These are phyloP conservation scores for Microcebus griseorufus DNA, from an alignment of 2,113 vertebrate species.

Conservation along the genomic window DNA sequence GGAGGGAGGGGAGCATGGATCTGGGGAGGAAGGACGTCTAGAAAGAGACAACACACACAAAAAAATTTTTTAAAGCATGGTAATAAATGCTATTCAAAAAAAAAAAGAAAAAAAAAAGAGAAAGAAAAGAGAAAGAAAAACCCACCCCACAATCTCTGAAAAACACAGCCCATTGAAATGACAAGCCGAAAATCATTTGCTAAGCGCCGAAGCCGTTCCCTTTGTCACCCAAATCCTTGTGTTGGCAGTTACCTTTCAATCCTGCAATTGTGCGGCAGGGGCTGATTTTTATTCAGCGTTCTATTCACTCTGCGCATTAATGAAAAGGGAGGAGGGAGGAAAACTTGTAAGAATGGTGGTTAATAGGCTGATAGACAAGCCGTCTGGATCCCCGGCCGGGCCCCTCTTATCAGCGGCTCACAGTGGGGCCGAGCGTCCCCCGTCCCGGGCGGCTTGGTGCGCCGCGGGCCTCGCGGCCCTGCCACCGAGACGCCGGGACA, in stretches of 20 bases:
- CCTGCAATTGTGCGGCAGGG: slow-evolving; percentile 90
- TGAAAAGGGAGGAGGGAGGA: slow-evolving; percentile 83
- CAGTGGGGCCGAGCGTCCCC: slow-evolving; percentile 85
- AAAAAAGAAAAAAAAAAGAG: slow-evolving; percentile 31
- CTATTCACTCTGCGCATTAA: slow-evolving; percentile 91
- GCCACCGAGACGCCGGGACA: background rate
- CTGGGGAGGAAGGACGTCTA: slow-evolving; percentile 81
- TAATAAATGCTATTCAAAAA: slow-evolving; percentile 91
- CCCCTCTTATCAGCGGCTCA: slow-evolving; percentile 90
- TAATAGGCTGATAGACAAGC: slow-evolving; percentile 92
- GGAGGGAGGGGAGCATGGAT: slow-evolving; percentile 62
- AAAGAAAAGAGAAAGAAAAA: slow-evolving; percentile 60
- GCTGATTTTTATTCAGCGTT: slow-evolving; percentile 92
- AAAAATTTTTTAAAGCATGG: slow-evolving; percentile 82
- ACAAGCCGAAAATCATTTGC: slow-evolving; percentile 91
- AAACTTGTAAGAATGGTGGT: slow-evolving; percentile 91
- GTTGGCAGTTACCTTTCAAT: slow-evolving; percentile 98
- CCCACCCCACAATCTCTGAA: slow-evolving; percentile 89
- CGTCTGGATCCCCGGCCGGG: slow-evolving; percentile 86
- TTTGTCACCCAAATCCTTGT: slow-evolving; percentile 90
- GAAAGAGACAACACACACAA: slow-evolving; percentile 80
- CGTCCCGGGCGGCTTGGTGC: slow-evolving; percentile 71
- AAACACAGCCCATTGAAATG: slow-evolving; percentile 91
- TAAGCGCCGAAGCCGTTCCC: slow-evolving; percentile 85
- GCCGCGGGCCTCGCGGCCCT: slow-evolving; percentile 61